Base-by-base conservation (phyloP, 2,797 vertebrate genomes). In the Pelodytes ibericus region DNA sequence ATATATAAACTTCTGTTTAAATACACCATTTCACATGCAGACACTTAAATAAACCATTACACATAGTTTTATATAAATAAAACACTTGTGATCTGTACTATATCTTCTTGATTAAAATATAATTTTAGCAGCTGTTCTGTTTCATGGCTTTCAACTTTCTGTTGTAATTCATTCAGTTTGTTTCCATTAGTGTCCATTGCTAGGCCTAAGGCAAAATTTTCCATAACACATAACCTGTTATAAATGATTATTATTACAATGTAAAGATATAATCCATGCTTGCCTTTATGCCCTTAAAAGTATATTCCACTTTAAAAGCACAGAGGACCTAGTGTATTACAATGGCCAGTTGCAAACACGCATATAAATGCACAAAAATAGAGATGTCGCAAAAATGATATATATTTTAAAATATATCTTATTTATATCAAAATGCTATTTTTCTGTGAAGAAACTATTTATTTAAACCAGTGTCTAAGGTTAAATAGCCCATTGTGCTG, bases 41-140 rank as follows among this genome's bases (percentile, higher is more conserved):
- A 15, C 18, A 49, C 44, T 60, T 30, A 60, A 60, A 31, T 15
- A 60, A 60, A 60, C 58, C 58, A 60, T 60, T 26, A 31, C 15
- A 30, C 4, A 60, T 16, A 3, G 20, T 31, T 60, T n/a, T 31
- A 30, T 60, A 27, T 60, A 60, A 30, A 60, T 60, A 60, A 31
- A 60, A 16, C 18, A 58, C 56, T 13, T 30, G 25, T 24, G 11
- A 53, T 53, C n/a, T 53, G 49, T 7, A 24, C 24, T 22, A 22
- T 24, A 53, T 53, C 49, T 53, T 53, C 24, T 22, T 24, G 11
- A 24, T 53, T 53, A 53, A 53, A 44, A 24, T 22, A 53, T 7
- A 20, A 22, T 22, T 7, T 24, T 53, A 22, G 16, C n/a, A 53
- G 49, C 49, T 53, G 20, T 9, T 6, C 4, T 24, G 20, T 24